Base-by-base conservation (phyloP, 2,113 vertebrate genomes). In the Tupaia chinensis region DNA sequence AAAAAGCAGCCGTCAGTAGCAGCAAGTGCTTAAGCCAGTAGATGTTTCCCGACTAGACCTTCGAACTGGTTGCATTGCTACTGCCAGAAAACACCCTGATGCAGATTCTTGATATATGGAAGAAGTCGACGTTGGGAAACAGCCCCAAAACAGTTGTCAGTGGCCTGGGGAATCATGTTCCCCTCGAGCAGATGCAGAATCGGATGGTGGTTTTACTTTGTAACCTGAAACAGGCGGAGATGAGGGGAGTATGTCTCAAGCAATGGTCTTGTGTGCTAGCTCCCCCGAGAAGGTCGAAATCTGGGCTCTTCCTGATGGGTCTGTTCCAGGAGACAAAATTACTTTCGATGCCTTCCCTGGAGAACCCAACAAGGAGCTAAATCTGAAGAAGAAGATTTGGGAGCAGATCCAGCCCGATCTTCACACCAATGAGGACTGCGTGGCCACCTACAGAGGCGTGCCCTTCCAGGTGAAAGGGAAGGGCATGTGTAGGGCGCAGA, bases 331-430 rank as follows among this genome's bases (percentile, higher is more conserved):
- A 23, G 99, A 99, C 83, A 99, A 99, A 97, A 98, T 99, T 97
- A 98, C 98, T 95, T 99, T 99, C 97, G 99, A 99, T 97, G 98
- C 13, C n/a, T 95, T 86, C 44, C 98, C 97, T 99, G 99, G 99
- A 97, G 99, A 99, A 78, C 99, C 99, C 16, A 99, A 99, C 97
- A 99, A 99, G 97, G 99, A 99, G 94, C 98, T 99, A 94, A 99
- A 99, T 98, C 99, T 99, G 76, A 99, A 99, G 98, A 99, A 99
- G 98, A 99, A 99, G 98, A 99, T 99, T 19, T 99, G 99, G 99
- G 99, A 99, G 97, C 99, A 99, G 96, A 98, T 99, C 95, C 99
- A 99, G 94, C 99, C 99, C 6, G 99, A 99, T 91, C 98, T 99
- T 85, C 98, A 95, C 92, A 99, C 99, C 7, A 98, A 99, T 92